Conservation (phyloP, 2,888 invertebrate genomes). For the Drosophila nr. perissopoda region DNA sequence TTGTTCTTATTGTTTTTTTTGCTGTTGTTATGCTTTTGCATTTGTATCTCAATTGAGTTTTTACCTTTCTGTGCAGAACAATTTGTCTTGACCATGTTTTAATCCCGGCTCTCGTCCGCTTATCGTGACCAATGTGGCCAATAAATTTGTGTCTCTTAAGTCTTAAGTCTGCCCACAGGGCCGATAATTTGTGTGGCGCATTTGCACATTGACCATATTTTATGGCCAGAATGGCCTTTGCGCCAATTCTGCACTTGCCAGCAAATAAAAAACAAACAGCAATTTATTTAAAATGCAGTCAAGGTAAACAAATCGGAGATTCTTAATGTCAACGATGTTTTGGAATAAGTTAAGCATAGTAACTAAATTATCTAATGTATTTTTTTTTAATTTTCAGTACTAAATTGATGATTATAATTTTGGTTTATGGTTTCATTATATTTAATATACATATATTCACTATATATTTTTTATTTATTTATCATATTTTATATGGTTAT, state of each 20-base stretch:
- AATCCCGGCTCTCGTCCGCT: constrained; percentile 35
- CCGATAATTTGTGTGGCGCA: constrained; percentile 67
- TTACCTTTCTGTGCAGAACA: constrained; percentile 40
- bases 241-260: not conserved
- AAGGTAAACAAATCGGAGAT: not conserved
- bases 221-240: not conserved
- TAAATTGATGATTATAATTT: too few relatives aligned
- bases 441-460: not conserved
- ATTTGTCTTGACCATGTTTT: constrained; percentile 55
- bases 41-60: constrained; percentile 39
- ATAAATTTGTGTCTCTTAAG: constrained; percentile 47
- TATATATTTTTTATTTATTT: not conserved
- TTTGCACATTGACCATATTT: constrained; percentile 41
- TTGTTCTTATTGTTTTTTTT: constrained; percentile 12
- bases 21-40: constrained; percentile 23
- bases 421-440: fast-evolving
- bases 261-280: not conserved
- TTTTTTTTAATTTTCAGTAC: not conserved
- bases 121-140: constrained; percentile 51
- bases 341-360: not conserved
- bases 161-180: constrained; percentile 1
- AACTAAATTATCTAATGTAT: too few relatives aligned
- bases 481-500: not conserved
- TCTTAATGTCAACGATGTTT: not conserved
- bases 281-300: not conserved